Evolutionary conservation across 92 coral and sea anemone genomes (phyloP).

Genomic region (Phenganax subtilis): DNA sequence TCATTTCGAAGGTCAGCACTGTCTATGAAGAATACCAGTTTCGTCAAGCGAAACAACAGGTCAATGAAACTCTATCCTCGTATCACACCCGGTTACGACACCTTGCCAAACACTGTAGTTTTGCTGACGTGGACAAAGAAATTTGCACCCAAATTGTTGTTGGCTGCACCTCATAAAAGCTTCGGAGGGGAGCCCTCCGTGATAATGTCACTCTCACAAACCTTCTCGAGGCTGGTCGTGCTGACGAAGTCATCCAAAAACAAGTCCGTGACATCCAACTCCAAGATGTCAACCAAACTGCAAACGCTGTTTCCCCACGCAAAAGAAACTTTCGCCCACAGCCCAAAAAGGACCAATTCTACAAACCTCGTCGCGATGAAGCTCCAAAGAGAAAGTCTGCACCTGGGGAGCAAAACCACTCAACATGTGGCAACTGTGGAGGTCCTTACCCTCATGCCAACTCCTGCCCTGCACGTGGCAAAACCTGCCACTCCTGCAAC

Average conservation of each 20-base stretch:
- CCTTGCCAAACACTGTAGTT: conserved; percentile 47
- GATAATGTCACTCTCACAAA: conserved; percentile 33
- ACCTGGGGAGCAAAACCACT: not conserved
- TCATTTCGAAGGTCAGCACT: conserved; percentile 47
- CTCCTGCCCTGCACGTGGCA: conserved; percentile 36
- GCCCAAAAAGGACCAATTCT: not conserved
- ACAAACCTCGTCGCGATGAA: not conserved
- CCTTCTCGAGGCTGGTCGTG: conserved; percentile 42
- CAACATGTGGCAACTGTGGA: conserved; percentile 2
- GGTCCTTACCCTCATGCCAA: not conserved
- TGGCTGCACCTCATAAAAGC: conserved; percentile 30
- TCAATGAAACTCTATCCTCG: conserved; percentile 51
- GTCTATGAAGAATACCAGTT: conserved; percentile 58
- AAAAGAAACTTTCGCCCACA: conserved; percentile 22
- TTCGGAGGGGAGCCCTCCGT: conserved; percentile 29
- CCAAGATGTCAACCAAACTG: not conserved
- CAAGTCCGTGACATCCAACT: conserved; percentile 34
- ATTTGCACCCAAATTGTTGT: conserved; percentile 44
- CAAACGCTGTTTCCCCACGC: not conserved
- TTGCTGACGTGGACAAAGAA: conserved; percentile 47
- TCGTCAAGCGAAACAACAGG: conserved; percentile 53
- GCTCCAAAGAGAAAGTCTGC: not conserved
- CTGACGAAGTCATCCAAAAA: conserved; percentile 24
- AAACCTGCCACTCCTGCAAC: conserved; percentile 27
- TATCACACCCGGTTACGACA: conserved; percentile 54